Percentiles rank a stretch among this genome's conserved stretches.
Conservation (phyloP, 2,797 vertebrate species). For the Babyrousa celebensis region DNA sequence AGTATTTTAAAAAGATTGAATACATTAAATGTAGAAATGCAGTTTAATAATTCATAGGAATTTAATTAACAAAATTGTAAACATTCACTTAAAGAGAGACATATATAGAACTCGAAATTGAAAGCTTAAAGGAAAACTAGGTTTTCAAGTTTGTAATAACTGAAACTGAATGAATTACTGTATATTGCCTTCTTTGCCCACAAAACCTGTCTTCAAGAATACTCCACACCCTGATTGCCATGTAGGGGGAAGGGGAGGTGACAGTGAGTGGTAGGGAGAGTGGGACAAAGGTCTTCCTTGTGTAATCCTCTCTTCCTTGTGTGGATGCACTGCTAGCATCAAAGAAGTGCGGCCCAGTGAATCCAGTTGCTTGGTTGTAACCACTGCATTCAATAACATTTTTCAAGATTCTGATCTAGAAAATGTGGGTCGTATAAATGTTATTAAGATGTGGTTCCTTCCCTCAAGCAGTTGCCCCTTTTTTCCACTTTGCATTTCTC, state of each 20-base stretch:
- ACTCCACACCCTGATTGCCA: background rate
- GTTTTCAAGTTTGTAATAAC: conserved; percentile 54
- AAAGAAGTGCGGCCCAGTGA: background rate
- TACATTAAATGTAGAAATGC: conserved; percentile 54
- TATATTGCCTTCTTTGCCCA: background rate
- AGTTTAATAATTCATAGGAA: conserved; percentile 77
- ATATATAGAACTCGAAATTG: conserved; percentile 57
- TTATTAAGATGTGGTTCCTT: conserved; percentile 17
- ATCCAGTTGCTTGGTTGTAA: background rate
- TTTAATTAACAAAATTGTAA: conserved; percentile 76
- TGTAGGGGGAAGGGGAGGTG: background rate
- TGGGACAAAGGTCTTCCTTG: background rate
- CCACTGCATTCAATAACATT: background rate
- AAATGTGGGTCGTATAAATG: background rate
- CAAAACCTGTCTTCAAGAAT: conserved; percentile 2
- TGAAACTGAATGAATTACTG: background rate
- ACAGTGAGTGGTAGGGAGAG: background rate
- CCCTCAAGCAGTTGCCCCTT: conserved; percentile 26
- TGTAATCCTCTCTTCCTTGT: background rate
- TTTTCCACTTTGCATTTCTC: conserved; percentile 38
- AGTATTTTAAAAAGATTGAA: conserved; percentile 66
- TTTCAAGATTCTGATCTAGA: conserved; percentile 41
- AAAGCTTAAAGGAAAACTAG: conserved; percentile 62
- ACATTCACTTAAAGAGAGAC: conserved; percentile 58
- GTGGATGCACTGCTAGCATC: background rate